Percentiles rank a stretch among this genome's conserved stretches.
Conservation (phyloP, 2,888 invertebrate genomes). For the Cinara cedri region DNA sequence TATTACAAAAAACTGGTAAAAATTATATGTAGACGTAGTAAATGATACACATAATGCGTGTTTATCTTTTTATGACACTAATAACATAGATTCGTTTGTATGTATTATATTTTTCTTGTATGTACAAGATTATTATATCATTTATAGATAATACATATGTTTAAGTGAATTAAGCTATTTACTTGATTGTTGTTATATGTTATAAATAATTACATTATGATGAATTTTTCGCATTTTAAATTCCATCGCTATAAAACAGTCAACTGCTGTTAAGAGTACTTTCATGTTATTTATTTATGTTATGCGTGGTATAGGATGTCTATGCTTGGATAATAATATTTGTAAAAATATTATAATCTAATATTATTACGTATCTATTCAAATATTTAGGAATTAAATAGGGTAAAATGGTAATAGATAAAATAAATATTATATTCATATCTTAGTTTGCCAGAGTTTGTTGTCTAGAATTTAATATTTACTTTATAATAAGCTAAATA, state of each 20-base stretch:
- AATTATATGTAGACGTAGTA: too few species aligned
- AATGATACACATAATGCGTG: too few species aligned
- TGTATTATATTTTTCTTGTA: too few species aligned
- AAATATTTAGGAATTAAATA: conserved; percentile 5
- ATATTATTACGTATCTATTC: too few species aligned
- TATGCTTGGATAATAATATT: neutral
- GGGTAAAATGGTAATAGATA: conserved; percentile 16
- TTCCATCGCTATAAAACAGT: too few species aligned
- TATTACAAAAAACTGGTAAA: too few species aligned
- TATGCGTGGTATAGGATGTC: too few species aligned
- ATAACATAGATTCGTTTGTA: too few species aligned
- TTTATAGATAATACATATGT: too few species aligned
- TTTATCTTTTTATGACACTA: too few species aligned
- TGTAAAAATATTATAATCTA: neutral
- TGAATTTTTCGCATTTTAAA: neutral
- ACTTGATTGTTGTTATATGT: conserved; percentile 9
- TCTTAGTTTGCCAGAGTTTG: neutral
- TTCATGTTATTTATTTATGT: neutral
- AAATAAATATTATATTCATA: neutral
- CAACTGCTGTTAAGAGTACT: neutral
- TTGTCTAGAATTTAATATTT: neutral
- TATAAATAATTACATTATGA: neutral
- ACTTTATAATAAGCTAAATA: neutral
- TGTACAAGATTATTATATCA: too few species aligned
- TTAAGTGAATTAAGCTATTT: neutral